These are phyloP conservation scores for Porites divaricata DNA, from an alignment of 92 coral and sea anemone genomes.

Conservation along the genomic window DNA sequence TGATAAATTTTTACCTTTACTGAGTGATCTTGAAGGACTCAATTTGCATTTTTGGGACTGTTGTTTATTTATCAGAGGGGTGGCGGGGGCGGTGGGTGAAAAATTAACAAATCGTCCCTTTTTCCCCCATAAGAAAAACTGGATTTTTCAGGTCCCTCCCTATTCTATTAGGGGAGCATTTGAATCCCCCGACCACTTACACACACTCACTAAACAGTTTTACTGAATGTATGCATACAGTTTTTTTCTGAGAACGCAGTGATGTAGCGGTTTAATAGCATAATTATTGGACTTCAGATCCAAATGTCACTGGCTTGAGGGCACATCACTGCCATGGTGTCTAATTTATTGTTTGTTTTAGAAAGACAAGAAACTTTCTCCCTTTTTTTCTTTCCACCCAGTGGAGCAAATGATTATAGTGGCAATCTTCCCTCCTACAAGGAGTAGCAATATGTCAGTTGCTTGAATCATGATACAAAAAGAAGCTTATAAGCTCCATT, in stretches of 20 bases:
- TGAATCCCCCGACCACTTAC: not conserved
- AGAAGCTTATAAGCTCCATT: no score
- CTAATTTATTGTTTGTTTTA: no score
- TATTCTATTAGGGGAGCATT: not conserved
- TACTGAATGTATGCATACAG: not conserved
- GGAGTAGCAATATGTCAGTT: no score
- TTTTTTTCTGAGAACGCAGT: not conserved
- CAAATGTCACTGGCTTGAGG: no score
- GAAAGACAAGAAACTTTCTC: no score
- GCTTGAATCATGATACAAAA: no score
- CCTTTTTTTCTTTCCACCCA: no score
- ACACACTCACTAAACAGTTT: not conserved
- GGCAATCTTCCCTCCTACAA: not conserved
- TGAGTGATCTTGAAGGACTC: no score
- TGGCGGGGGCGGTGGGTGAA: not conserved
- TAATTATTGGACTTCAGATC: not conserved
- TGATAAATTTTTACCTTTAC: no score
- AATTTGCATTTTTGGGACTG: not conserved
- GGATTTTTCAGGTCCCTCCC: not conserved
- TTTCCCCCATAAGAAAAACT: not conserved
- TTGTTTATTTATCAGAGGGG: no score
- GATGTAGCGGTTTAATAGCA: not conserved
- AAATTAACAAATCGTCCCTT: not conserved
- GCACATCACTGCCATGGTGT: not conserved
- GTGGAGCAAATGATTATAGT: no score